These are phyloP conservation scores for Fragum sueziense DNA, from an alignment of 2,888 invertebrate species.

Conservation along the genomic window DNA sequence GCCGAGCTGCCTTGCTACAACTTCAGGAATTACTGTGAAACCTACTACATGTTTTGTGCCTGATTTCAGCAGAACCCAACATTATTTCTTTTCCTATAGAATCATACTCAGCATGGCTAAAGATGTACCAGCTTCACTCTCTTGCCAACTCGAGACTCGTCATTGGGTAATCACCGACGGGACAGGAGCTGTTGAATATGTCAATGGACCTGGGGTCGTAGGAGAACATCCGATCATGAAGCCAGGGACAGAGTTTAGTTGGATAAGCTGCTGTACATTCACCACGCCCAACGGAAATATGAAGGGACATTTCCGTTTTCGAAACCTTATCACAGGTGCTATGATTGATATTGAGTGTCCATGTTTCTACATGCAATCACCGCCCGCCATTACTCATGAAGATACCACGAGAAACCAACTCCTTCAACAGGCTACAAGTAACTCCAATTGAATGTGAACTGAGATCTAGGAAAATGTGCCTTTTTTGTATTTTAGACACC, in stretches of 20 bases:
- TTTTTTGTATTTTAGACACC: too few relatives aligned
- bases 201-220: slow-evolving; percentile 78
- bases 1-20: slow-evolving; percentile 67
- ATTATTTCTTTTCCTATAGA: slow-evolving; percentile 72
- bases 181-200: slow-evolving; percentile 70
- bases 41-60: slow-evolving; percentile 75
- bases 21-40: slow-evolving; percentile 68
- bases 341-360: slow-evolving; percentile 51
- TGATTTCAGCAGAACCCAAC: slow-evolving; percentile 66
- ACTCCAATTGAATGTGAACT: too few relatives aligned
- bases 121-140: slow-evolving; percentile 63
- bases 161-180: slow-evolving; percentile 78
- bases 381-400: slow-evolving; percentile 18
- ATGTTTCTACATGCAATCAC: slow-evolving; percentile 46
- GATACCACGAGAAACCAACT: background rate
- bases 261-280: slow-evolving; percentile 77
- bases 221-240: slow-evolving; percentile 77
- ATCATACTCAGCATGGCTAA: slow-evolving; percentile 77
- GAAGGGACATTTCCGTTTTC: slow-evolving; percentile 76
- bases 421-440: too few relatives aligned
- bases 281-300: slow-evolving; percentile 75
- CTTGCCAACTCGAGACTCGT: slow-evolving; percentile 75
- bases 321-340: slow-evolving; percentile 68
- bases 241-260: slow-evolving; percentile 74
- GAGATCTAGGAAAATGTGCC: too few relatives aligned